Evolutionary conservation across 2,888 invertebrate species (phyloP), one percentile per base, ranked within the genome.

Genomic region (Lysandra bellargus): DNA sequence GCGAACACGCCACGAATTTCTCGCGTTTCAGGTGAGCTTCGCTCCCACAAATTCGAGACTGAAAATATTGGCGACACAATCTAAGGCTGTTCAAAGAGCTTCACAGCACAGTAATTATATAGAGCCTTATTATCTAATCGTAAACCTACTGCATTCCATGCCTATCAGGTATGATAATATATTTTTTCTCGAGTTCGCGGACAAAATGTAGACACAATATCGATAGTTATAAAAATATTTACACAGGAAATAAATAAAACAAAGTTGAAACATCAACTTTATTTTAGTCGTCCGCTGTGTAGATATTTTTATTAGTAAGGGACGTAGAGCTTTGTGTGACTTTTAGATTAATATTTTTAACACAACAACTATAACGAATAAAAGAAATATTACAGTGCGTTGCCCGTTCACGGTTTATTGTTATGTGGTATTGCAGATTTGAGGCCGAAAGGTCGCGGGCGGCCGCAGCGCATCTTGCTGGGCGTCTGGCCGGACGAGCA

Each of bases 401-500:
- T 88, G 87, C 88, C 88, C 89, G 92, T 92, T 93, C 93, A 94
- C 92, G 89, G 89, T 93, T 90, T 92, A 93, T 90, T 92, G 88
- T 93, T 93, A 89, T 90, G 92, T 88, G 88, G 86, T 85, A 84
- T 95, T 95, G 85, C 95, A 96, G 98, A 98, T 95, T 95, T 98
- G 89, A 95, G 98, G 87, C 98, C 98, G 72, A 98, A 98, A 92
- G 98, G 98, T 78, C 96, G 98, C 86, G 98, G 98, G 57, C 95
- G 98, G 83, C 98, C 98, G 40, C 98, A 98, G 90, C 96, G 98
- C 88, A 98, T 98, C 89, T 95, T 98, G 84, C 95, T 98, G 84
- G 98, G 98, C 82, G 97, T 98, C 81, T 98, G 98, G 98, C 98
- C 98, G 12, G 98, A 98, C 91, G 98, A 98, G 89, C 98, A 98